Conservation (phyloP, 2,113 vertebrate genomes). For the Ictalurus furcatus region DNA sequence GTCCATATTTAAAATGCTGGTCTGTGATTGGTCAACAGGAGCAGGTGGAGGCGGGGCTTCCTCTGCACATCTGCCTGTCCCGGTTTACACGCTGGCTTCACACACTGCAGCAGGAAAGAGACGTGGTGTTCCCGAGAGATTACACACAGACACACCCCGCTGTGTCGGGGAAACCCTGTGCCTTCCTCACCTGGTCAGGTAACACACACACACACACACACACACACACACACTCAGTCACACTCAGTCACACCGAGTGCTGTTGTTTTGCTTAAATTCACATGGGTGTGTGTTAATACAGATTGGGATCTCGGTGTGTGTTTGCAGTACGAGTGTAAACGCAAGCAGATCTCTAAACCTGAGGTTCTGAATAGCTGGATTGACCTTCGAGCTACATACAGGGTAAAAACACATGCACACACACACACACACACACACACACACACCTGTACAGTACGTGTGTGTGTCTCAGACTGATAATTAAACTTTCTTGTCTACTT, state of each 20-base stretch:
- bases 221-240: not conserved
- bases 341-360: slow-evolving; percentile 90
- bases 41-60: slow-evolving; percentile 88
- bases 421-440: not conserved
- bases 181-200: slow-evolving; percentile 98
- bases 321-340: slow-evolving; percentile 91
- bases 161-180: slow-evolving; percentile 63
- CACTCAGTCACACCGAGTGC: not conserved
- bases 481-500: slow-evolving; percentile 12
- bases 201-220: slow-evolving; percentile 39
- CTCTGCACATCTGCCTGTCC: slow-evolving; percentile 87
- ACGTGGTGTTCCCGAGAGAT: slow-evolving; percentile 71
- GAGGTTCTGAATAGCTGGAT: slow-evolving; percentile 89
- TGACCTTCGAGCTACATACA: slow-evolving; percentile 90
- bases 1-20: not conserved
- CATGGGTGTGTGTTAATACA: slow-evolving; percentile 54
- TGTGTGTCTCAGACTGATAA: not conserved
- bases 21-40: slow-evolving; percentile 64
- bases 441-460: not conserved
- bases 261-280: not conserved
- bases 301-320: slow-evolving; percentile 97
- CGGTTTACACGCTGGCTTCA: slow-evolving; percentile 88
- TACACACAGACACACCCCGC: slow-evolving; percentile 8
- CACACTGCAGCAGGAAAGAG: slow-evolving; percentile 79
- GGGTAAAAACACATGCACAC: slow-evolving; percentile 68